phyloP scores from a whole-genome alignment of 2,797 vertebrate species.

The Esox lucius region DNA sequence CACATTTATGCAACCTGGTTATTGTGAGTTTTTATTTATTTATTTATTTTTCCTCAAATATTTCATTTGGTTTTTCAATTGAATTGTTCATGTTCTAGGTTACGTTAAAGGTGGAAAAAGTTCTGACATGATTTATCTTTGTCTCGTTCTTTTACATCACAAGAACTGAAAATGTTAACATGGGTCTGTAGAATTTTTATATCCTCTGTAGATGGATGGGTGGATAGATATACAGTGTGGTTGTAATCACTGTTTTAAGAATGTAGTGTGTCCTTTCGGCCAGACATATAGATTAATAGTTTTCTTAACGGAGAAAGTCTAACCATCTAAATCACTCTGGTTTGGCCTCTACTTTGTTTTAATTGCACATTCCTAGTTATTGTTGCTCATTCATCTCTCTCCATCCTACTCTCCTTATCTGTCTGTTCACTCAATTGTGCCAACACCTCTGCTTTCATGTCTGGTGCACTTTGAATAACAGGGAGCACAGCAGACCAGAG shows the following conservation, averaged over 20 bases:
- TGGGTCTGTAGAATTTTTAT: no score
- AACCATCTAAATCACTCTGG: slow-evolving; percentile 4
- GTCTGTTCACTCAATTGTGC: slow-evolving; percentile 44
- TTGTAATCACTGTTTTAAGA: neutral
- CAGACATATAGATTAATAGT: slow-evolving; percentile 21
- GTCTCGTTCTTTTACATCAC: no score
- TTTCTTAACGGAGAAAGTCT: slow-evolving; percentile 18
- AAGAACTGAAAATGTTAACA: no score
- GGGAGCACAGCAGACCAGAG: slow-evolving; percentile 30
- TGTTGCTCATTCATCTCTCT: slow-evolving; percentile 30
- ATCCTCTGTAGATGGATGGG: slow-evolving; percentile 40
- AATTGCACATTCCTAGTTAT: slow-evolving; percentile 28
- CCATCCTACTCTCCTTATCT: slow-evolving; percentile 14
- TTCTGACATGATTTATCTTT: no score
- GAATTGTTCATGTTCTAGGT: no score
- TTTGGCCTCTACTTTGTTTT: slow-evolving; percentile 25
- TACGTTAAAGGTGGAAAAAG: no score
- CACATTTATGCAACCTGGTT: no score
- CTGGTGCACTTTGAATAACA: slow-evolving; percentile 19
- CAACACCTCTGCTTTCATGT: slow-evolving; percentile 59
- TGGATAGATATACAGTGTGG: neutral
- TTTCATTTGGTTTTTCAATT: no score
- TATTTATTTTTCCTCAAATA: no score
- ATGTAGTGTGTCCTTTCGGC: neutral
- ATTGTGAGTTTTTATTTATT: no score